Evolutionary conservation across 2,888 invertebrate genomes (phyloP), one percentile per base, ranked within the genome.

Genomic region (Leptinotarsa juncta): DNA sequence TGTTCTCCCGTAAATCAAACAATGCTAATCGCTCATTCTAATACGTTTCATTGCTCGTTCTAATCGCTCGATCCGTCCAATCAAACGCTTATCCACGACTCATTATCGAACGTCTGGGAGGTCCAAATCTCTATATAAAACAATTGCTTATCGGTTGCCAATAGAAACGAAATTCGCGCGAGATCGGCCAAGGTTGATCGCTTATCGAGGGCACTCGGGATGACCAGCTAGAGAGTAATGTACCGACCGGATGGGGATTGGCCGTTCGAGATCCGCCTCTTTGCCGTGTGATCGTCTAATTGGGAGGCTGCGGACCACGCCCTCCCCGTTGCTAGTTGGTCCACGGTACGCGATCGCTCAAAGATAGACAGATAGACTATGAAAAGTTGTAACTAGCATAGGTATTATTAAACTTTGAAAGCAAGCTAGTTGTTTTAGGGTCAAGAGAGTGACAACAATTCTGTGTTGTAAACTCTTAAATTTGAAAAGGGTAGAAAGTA

Each of bases 301-400:
- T 84, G 86, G 80, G 85, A 85, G 82, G 84, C 84, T 82, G 86
- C 70, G 82, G 73, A 77, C 71, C 83, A 82, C 85, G 85, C 85
- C 85, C 81, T 81, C 81, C 80, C 65, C 23, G 48, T 79, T 76
- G 78, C 76, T 78, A 70, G 81, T 84, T 82, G 84, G 83, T 62
- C 32, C 62, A 62, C 42, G n/a, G n/a, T 15, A n/a, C 51, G 42
- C 62, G 42, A 62, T 26, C 26, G 16, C 62, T 16, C 16, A 26
- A 62, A 7, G 16, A 42, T n/a, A 62, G 18, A 18, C 12, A 57
- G 62, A 62, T 62, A 62, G n/a, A 42, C 42, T 62, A 62, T 42
- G 5, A 32, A 10, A 62, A 10, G 4, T 62, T 26, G 42, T 1
- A n/a, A 3, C 42, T 18, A 26, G 32, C 10, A 62, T 32, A 62